These are phyloP conservation scores for Eulemur rubriventer DNA, from an alignment of 2,797 vertebrate species.

Conservation along the genomic window DNA sequence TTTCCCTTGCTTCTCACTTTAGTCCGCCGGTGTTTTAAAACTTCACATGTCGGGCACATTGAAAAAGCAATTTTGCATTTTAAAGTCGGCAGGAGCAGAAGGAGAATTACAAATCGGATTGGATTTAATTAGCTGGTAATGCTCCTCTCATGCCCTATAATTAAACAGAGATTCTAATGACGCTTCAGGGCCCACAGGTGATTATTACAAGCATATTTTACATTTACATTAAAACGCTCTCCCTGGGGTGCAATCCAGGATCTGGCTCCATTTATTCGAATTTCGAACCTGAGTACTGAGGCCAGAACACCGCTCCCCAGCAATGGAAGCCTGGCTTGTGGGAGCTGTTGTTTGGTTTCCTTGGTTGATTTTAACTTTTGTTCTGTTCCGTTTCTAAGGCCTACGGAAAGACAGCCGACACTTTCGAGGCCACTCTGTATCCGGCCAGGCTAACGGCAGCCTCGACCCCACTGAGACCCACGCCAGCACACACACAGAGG, in stretches of 20 bases:
- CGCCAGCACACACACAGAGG: background rate
- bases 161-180: constrained; percentile 54
- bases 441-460: background rate
- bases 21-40: constrained; percentile 50
- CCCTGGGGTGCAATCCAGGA: background rate
- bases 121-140: constrained; percentile 62
- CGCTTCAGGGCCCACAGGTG: constrained; percentile 17
- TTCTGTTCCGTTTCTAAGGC: background rate
- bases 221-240: constrained; percentile 1
- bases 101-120: constrained; percentile 58
- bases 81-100: constrained; percentile 10
- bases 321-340: background rate
- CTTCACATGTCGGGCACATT: constrained; percentile 6
- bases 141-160: constrained; percentile 57
- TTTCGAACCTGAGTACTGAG: background rate
- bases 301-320: background rate
- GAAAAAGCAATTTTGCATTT: background rate
- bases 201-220: constrained; percentile 38
- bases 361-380: background rate
- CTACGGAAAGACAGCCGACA: background rate
- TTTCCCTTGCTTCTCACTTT: background rate
- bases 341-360: background rate
- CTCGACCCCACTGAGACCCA: background rate
- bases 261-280: background rate
- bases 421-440: background rate